Evolutionary conservation across 1,140 invertebrate species (phyloP).

Genomic region (Dreissena rostriformis): DNA sequence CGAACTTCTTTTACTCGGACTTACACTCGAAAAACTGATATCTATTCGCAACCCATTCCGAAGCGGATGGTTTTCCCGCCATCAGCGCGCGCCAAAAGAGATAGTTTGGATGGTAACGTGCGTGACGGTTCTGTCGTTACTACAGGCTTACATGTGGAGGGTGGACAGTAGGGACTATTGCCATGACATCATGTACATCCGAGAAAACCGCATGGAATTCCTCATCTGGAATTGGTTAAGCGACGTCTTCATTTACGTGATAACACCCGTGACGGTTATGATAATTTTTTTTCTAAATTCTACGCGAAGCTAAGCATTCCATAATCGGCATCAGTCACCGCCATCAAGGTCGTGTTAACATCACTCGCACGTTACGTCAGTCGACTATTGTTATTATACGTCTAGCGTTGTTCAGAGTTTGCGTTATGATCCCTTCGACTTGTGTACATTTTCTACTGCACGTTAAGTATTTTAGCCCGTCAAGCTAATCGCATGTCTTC

Average conservation of each 20-base stretch:
- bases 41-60: conserved; percentile 96
- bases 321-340: conserved; percentile 27
- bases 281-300: conserved; percentile 71
- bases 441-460: conserved; percentile 66
- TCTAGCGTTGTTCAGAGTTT: conserved; percentile 73
- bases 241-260: conserved; percentile 62
- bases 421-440: conserved; percentile 71
- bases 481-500: conserved; percentile 36
- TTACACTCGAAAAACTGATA: conserved; percentile 96
- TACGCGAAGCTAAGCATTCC: conserved; percentile 61
- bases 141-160: conserved; percentile 73
- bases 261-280: conserved; percentile 60
- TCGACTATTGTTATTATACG: conserved; percentile 65
- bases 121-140: conserved; percentile 57
- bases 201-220: conserved; percentile 59
- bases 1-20: conserved; percentile 84
- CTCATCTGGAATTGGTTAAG: conserved; percentile 59
- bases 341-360: conserved; percentile 17
- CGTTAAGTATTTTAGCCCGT: conserved; percentile 42
- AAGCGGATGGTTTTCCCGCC: conserved; percentile 63
- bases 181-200: conserved; percentile 18
- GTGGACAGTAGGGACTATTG: conserved; percentile 57
- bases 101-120: conserved; percentile 61
- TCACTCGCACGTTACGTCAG: conserved; percentile 19
- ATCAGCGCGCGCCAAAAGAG: conserved; percentile 64